Conservation (phyloP, 2,888 invertebrate genomes). For the Panopea generosa region DNA sequence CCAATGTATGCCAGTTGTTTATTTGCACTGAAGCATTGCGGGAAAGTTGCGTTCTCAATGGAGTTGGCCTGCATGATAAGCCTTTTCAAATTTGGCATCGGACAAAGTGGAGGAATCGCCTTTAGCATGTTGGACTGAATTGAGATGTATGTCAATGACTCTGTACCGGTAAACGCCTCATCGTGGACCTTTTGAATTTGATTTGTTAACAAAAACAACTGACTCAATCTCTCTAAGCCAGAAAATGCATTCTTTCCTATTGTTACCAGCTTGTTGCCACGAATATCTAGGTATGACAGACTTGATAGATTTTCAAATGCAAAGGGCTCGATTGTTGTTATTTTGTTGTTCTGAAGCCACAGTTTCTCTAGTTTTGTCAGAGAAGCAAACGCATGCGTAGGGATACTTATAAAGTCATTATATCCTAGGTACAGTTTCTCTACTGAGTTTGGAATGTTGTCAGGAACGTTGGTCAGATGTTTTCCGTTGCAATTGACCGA, state of each 20-base stretch:
- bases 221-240: constrained; percentile 42
- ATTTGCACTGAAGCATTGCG: constrained; percentile 47
- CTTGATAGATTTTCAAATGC: constrained; percentile 57
- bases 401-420: constrained; percentile 58
- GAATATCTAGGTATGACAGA: constrained; percentile 57
- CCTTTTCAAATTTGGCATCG: constrained; percentile 55
- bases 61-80: constrained; percentile 71
- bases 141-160: constrained; percentile 48
- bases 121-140: constrained; percentile 66
- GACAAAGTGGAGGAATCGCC: constrained; percentile 57
- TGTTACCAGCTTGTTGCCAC: constrained; percentile 58
- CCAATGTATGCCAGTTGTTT: constrained; percentile 55
- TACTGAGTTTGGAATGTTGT: constrained; percentile 59
- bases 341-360: constrained; percentile 57
- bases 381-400: constrained; percentile 25
- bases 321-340: constrained; percentile 50
- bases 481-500: constrained; percentile 73
- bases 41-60: constrained; percentile 69
- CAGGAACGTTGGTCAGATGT: constrained; percentile 55
- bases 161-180: constrained; percentile 60
- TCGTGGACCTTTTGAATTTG: constrained; percentile 50
- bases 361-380: constrained; percentile 53
- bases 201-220: constrained; percentile 62
- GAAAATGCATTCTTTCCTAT: constrained; percentile 61
- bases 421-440: constrained; percentile 67